phyloP scores from a whole-genome alignment of 92 coral and sea anemone species.

The Metridium senile region DNA sequence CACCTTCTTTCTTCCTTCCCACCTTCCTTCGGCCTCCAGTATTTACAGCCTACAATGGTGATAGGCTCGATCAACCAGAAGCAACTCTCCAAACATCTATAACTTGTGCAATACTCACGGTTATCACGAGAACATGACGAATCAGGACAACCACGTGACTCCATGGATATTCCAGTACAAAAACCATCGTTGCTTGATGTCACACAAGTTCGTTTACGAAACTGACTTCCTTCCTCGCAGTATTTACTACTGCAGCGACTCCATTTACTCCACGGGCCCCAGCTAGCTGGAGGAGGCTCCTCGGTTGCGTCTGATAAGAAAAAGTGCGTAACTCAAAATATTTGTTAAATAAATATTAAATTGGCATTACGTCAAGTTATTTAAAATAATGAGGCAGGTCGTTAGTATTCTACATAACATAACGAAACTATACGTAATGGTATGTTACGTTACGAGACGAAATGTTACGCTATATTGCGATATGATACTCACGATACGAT shows the following conservation, averaged over 20 bases:
- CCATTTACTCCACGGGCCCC: constrained; percentile 86
- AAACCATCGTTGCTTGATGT: constrained; percentile 44
- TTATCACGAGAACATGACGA: constrained; percentile 51
- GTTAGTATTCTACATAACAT: too few relatives aligned
- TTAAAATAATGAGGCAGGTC: too few relatives aligned
- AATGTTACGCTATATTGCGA: too few relatives aligned
- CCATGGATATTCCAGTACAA: constrained; percentile 83
- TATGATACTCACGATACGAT: too few relatives aligned
- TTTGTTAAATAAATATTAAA: background rate
- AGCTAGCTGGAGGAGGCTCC: constrained; percentile 42
- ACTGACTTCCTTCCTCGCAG: constrained; percentile 86
- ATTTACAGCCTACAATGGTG: too few relatives aligned
- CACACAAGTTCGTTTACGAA: constrained; percentile 68
- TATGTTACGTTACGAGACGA: too few relatives aligned
- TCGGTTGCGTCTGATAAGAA: constrained; percentile 24
- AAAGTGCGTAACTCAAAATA: too few relatives aligned
- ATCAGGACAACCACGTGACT: constrained; percentile 83
- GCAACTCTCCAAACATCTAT: too few relatives aligned
- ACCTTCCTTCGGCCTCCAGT: too few relatives aligned
- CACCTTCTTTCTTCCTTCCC: too few relatives aligned
- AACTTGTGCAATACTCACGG: constrained; percentile 25
- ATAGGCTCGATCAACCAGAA: too few relatives aligned
- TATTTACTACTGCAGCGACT: constrained; percentile 72
- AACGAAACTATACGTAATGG: too few relatives aligned
- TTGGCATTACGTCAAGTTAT: background rate